Evolutionary conservation across 1,140 invertebrate genomes (phyloP).

Genomic region (Coelopa frigida): DNA sequence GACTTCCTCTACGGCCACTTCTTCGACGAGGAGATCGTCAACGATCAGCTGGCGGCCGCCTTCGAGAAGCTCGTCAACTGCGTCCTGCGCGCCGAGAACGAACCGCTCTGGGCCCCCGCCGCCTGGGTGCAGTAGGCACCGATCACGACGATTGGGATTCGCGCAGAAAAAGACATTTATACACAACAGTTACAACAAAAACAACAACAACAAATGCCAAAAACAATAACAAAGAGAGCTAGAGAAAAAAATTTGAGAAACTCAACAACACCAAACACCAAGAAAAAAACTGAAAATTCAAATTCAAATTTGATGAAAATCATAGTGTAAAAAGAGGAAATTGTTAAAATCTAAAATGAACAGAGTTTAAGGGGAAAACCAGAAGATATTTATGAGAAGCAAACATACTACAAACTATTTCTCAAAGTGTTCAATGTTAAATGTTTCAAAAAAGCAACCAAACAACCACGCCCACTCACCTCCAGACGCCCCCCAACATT

Average conservation of each 20-base stretch:
- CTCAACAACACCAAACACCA: too few relatives aligned
- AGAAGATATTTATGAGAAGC: background rate
- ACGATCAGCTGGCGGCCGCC: conserved; percentile 78
- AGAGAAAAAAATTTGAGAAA: background rate
- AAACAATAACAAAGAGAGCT: background rate
- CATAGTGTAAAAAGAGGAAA: background rate
- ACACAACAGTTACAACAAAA: background rate
- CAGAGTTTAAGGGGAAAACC: background rate
- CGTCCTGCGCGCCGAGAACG: conserved; percentile 79
- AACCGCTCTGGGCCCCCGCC: conserved; percentile 93
- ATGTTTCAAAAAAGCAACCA: too few relatives aligned
- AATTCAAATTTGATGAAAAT: conserved; percentile 3
- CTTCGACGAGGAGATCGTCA: conserved; percentile 90
- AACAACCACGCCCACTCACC: too few relatives aligned
- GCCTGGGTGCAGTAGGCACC: conserved; percentile 76
- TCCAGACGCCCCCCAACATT: too few relatives aligned
- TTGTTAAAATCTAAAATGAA: background rate
- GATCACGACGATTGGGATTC: background rate
- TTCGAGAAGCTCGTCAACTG: conserved; percentile 79
- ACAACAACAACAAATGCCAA: conserved; percentile 11
- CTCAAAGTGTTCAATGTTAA: too few relatives aligned
- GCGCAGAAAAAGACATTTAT: background rate
- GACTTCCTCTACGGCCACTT: conserved; percentile 91
- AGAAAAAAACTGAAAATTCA: too few relatives aligned
- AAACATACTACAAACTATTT: conserved; percentile 8